A percentile compares a stretch with the other conserved stretches of the same genome.
Evolutionary conservation across 1,140 invertebrate species (phyloP).

Genomic region (Agraylea sexmaculata): DNA sequence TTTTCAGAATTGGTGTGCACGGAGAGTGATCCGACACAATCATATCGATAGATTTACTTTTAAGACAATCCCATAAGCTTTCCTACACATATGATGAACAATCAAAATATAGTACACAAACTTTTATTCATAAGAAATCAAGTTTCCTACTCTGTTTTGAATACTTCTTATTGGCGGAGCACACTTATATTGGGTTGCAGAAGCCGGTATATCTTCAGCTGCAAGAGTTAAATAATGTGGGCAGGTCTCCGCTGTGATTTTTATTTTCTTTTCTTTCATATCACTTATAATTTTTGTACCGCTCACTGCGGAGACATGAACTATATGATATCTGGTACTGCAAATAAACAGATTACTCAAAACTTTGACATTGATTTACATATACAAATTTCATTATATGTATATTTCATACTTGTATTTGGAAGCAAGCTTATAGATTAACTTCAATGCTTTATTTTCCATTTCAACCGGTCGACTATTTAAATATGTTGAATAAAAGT

Average conservation of each 20-base stretch:
- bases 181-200: conserved; percentile 56
- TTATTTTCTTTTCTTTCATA: conserved; percentile 32
- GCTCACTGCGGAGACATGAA: conserved; percentile 54
- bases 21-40: conserved; percentile 67
- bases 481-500: conserved; percentile 51
- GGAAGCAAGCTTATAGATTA: conserved; percentile 43
- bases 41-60: conserved; percentile 45
- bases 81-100: conserved; percentile 33
- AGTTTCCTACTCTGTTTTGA: conserved; percentile 41
- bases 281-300: conserved; percentile 38
- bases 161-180: conserved; percentile 54
- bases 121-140: too few relatives aligned
- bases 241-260: conserved; percentile 58
- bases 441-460: conserved; percentile 52
- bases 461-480: conserved; percentile 49
- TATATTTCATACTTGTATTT: conserved; percentile 45
- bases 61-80: conserved; percentile 48
- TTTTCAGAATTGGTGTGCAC: conserved; percentile 52
- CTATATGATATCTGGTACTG: conserved; percentile 54
- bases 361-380: too few relatives aligned
- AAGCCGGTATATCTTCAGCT: conserved; percentile 48
- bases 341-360: conserved; percentile 14
- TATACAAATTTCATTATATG: too few relatives aligned
- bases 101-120: background rate
- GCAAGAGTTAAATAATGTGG: conserved; percentile 57